Percentiles rank a stretch among this genome's conserved stretches.
phyloP scores from a whole-genome alignment of 2,888 invertebrate genomes.

The Bellardia bayeri region DNA sequence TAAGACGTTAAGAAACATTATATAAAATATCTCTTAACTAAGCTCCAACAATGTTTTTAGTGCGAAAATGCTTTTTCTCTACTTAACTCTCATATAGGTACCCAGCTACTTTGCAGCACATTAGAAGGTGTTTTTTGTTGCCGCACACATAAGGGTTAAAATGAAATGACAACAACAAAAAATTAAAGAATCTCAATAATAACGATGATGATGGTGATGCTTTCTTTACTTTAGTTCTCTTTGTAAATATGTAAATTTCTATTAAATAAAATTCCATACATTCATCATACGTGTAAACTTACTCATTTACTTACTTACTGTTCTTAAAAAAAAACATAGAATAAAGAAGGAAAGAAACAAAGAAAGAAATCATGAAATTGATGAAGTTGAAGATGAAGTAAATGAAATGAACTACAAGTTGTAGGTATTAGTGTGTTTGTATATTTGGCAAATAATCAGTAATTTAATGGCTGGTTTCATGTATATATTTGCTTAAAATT shows the following conservation, averaged over 20 bases:
- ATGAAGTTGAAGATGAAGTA: not conserved
- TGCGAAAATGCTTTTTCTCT: too few species aligned
- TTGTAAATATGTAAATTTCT: constrained; percentile 9
- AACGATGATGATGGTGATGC: constrained; percentile 40
- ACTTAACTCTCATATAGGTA: too few species aligned
- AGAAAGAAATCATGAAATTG: constrained; percentile 34
- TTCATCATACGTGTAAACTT: constrained; percentile 38
- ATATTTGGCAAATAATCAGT: constrained; percentile 12
- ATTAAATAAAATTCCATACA: constrained; percentile 8
- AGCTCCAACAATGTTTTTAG: too few species aligned
- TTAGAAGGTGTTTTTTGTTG: too few species aligned
- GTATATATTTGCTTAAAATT: not conserved
- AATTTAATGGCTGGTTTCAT: constrained; percentile 31
- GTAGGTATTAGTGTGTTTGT: constrained; percentile 6
- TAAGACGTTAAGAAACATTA: too few species aligned
- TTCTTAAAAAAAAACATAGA: not conserved
- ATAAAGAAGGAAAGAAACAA: not conserved
- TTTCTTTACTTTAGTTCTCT: constrained; percentile 40
- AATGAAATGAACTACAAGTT: constrained; percentile 18
- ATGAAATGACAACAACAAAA: constrained; percentile 31
- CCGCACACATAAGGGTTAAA: too few species aligned
- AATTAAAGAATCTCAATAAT: constrained; percentile 50
- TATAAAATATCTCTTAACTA: too few species aligned
- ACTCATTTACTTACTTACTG: constrained; percentile 41
- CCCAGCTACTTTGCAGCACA: too few species aligned